Evolutionary conservation across 2,797 vertebrate genomes (phyloP).

Genomic region (Eremophila alpestris): DNA sequence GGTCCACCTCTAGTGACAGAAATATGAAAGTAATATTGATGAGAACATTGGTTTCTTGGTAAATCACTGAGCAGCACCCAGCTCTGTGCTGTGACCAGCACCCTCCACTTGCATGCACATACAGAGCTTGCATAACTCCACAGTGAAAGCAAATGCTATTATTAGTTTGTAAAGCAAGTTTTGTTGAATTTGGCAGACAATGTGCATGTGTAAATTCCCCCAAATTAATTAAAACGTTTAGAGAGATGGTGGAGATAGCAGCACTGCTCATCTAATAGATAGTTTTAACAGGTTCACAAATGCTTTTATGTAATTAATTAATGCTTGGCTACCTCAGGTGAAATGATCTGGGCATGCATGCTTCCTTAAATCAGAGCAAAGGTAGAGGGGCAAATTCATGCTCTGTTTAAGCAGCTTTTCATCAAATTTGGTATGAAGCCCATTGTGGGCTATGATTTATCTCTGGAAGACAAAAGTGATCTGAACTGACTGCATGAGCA

Average conservation of each 20-base stretch:
- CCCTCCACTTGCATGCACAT: slow-evolving; percentile 9
- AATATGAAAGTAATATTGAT: neutral
- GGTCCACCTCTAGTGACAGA: neutral
- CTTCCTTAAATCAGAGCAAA: slow-evolving; percentile 39
- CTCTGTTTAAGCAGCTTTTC: slow-evolving; percentile 52
- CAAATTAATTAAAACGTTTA: slow-evolving; percentile 64
- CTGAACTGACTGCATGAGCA: neutral
- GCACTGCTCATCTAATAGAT: slow-evolving; percentile 29
- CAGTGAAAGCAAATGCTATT: slow-evolving; percentile 65
- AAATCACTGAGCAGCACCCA: neutral
- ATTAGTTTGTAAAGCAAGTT: slow-evolving; percentile 62
- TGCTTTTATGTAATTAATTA: slow-evolving; percentile 68
- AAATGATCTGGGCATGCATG: slow-evolving; percentile 36
- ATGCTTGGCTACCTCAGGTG: slow-evolving; percentile 63
- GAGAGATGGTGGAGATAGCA: slow-evolving; percentile 37
- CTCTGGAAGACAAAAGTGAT: slow-evolving; percentile 36
- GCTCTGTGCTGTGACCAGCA: neutral
- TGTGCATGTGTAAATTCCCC: slow-evolving; percentile 32
- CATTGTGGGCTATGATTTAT: neutral
- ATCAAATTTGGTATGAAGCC: neutral
- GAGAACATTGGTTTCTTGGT: neutral
- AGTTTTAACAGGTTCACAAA: slow-evolving; percentile 69
- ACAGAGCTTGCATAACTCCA: slow-evolving; percentile 53
- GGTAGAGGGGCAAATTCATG: slow-evolving; percentile 26
- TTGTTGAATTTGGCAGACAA: slow-evolving; percentile 26